These are phyloP conservation scores for Julus scanicus DNA, from an alignment of 2,888 invertebrate species.

Conservation along the genomic window DNA sequence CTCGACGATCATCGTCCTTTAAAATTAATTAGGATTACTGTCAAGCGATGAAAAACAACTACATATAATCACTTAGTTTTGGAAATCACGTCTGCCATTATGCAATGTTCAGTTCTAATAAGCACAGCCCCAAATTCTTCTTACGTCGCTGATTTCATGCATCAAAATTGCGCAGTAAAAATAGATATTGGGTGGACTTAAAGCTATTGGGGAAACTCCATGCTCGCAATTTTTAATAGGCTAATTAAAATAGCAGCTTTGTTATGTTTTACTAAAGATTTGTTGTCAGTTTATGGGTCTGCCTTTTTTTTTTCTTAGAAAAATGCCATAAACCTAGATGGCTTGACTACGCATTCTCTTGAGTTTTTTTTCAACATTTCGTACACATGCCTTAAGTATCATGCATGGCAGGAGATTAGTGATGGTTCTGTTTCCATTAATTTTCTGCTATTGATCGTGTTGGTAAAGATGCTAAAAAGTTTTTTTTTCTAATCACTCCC, in stretches of 20 bases:
- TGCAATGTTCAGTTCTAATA: neutral
- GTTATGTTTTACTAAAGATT: constrained; percentile 25
- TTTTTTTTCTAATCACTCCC: constrained; percentile 32
- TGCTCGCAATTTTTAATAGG: constrained; percentile 20
- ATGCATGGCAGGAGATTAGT: constrained; percentile 42
- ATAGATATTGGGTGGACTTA: neutral
- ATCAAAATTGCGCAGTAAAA: neutral
- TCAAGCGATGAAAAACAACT: neutral
- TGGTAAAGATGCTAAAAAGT: constrained; percentile 15
- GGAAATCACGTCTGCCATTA: neutral
- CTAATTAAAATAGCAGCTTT: constrained; percentile 36
- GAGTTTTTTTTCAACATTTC: neutral
- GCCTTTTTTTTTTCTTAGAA: neutral
- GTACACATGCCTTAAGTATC: constrained; percentile 42
- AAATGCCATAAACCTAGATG: constrained; percentile 5
- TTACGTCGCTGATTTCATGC: neutral
- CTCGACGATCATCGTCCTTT: neutral
- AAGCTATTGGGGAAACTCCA: neutral
- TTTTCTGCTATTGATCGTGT: constrained; percentile 39
- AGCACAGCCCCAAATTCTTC: neutral
- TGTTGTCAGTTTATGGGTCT: constrained; percentile 9
- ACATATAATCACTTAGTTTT: neutral
- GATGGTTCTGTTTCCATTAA: constrained; percentile 36
- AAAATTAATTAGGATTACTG: constrained; percentile 12
- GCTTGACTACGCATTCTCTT: neutral